Evolutionary conservation across 2,113 vertebrate species (phyloP), one percentile per base, ranked within the genome.

Genomic region (Lates calcarifer): DNA sequence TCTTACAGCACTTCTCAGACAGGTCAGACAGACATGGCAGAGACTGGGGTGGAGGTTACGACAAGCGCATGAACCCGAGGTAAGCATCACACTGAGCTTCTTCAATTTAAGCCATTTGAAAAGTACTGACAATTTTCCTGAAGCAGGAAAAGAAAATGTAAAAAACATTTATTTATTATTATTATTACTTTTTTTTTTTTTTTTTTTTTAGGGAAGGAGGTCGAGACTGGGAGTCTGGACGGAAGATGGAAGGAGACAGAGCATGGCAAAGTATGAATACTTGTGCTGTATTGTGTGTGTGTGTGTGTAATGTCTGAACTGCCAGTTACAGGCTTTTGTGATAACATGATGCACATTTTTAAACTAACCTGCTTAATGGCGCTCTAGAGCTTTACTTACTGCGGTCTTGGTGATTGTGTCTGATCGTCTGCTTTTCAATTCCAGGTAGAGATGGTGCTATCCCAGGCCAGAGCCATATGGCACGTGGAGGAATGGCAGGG

Each of bases 201-300:
- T 60, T 13, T 35, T n/a, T 74, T 84, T 75, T 60, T 73, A 88
- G 90, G 70, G 91, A 97, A 91, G 93, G 96, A 90, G 90, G 94
- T 37, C 95, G 95, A 74, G 97, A 96, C 85, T 99, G 97, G 98
- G 97, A 98, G 83, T 95, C 96, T n/a, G 90, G 91, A 26, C 93
- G 96, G 67, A 97, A 96, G 87, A 92, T 97, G 81, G 97, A 98
- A 39, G 96, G 96, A 39, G 96, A 96, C 83, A 90, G 96, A 65
- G 56, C 94, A 45, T 98, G 97, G 97, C 96, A 97, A 88, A 94
- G 96, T 87, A 92, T 1, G 72, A 8, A 29, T 8, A 9, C 6
- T 22, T 71, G 1, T 33, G 11, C 24, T 45, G 51, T 6, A 5
- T 8, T n/a, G 0, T 43, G 0, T 26, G 9, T 73, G 17, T n/a